phyloP scores from a whole-genome alignment of 2,113 vertebrate genomes.

The Cyprinus carpio region DNA sequence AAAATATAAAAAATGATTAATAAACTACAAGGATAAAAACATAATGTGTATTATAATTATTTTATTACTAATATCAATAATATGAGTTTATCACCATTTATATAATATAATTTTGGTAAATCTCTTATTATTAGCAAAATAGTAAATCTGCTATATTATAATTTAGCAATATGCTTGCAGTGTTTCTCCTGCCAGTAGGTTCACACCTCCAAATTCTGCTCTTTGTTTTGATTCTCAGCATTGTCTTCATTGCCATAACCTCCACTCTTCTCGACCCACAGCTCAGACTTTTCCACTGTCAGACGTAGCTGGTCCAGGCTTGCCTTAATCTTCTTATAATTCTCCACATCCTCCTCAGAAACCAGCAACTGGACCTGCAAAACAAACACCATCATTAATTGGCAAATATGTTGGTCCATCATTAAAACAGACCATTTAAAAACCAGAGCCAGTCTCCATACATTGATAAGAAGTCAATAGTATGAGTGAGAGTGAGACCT shows the following conservation, averaged over 20 bases:
- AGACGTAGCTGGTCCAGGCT: constrained; percentile 94
- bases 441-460: not conserved
- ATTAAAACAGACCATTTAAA: not conserved
- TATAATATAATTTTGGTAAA: not conserved
- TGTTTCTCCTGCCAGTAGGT: not conserved
- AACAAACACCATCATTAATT: not conserved
- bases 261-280: constrained; percentile 96
- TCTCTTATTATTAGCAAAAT: too few relatives aligned
- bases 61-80: not conserved
- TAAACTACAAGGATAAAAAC: too few relatives aligned
- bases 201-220: constrained; percentile 85
- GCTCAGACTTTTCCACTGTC: constrained; percentile 95
- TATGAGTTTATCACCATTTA: not conserved
- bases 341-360: constrained; percentile 95
- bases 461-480: not conserved
- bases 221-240: constrained; percentile 81
- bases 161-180: not conserved
- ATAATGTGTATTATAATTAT: too few relatives aligned
- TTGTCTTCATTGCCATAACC: constrained; percentile 85
- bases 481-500: constrained; percentile 73
- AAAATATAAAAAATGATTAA: too few relatives aligned
- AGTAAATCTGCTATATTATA: not conserved
- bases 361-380: constrained; percentile 93
- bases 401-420: not conserved
- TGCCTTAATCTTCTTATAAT: constrained; percentile 97